Percentiles rank a stretch among this genome's conserved stretches.
phyloP scores from a whole-genome alignment of 2,888 invertebrate species.

The Caenorhabditis doughertyi region DNA sequence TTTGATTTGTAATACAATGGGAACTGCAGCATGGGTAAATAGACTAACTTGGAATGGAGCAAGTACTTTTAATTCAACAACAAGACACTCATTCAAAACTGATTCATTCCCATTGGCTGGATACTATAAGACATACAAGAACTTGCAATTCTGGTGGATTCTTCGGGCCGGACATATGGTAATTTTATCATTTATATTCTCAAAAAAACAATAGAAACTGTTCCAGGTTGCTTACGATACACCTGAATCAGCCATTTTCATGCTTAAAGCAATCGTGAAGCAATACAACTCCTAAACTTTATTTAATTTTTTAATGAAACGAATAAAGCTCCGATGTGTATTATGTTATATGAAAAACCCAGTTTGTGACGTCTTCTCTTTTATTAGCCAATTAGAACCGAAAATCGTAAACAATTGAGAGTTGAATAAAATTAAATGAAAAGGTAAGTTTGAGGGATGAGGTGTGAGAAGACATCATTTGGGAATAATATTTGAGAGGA shows the following conservation, averaged over 20 bases:
- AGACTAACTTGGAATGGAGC: slow-evolving; percentile 87
- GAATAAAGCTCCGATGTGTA: too few species aligned
- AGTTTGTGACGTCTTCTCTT: slow-evolving; percentile 17
- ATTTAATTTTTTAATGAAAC: neutral
- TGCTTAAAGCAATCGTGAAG: slow-evolving; percentile 62
- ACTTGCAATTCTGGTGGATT: slow-evolving; percentile 89
- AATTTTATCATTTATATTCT: neutral
- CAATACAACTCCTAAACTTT: slow-evolving; percentile 48
- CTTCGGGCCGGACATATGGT: slow-evolving; percentile 89
- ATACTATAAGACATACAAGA: slow-evolving; percentile 84
- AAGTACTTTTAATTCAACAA: slow-evolving; percentile 85
- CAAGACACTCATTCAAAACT: slow-evolving; percentile 67
- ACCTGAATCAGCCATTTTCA: slow-evolving; percentile 70
- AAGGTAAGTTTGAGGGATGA: slow-evolving; percentile 18
- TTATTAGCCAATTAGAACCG: slow-evolving; percentile 17
- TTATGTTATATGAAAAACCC: neutral
- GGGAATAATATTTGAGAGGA: neutral
- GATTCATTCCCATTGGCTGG: slow-evolving; percentile 71
- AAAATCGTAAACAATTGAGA: slow-evolving; percentile 22
- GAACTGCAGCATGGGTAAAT: slow-evolving; percentile 89
- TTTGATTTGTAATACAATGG: slow-evolving; percentile 90
- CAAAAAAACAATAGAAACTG: neutral
- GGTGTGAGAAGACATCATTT: slow-evolving; percentile 42
- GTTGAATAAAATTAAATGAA: slow-evolving; percentile 19
- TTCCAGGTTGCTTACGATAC: slow-evolving; percentile 73